phyloP scores from a whole-genome alignment of 2,113 vertebrate genomes.

The Eidolon helvum region DNA sequence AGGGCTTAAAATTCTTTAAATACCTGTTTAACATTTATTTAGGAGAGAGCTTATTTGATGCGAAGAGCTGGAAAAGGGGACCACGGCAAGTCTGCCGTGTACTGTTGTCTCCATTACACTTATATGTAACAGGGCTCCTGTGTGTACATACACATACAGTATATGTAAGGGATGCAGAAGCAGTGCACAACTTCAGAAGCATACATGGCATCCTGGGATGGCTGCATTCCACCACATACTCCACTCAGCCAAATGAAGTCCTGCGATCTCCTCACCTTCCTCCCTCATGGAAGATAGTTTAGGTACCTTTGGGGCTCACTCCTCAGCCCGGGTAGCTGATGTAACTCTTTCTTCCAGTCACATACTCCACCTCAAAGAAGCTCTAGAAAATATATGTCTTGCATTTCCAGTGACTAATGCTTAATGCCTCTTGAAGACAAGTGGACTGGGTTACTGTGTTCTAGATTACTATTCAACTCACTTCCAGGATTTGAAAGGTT shows the following conservation, averaged over 20 bases:
- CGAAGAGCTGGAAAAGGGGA: neutral
- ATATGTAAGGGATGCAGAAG: neutral
- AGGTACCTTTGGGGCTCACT: neutral
- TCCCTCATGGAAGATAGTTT: neutral
- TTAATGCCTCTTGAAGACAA: neutral
- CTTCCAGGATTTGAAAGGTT: neutral
- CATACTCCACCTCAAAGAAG: neutral
- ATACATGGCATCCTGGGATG: fast-evolving
- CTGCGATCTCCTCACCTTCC: neutral
- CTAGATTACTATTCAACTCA: neutral
- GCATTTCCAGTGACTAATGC: neutral
- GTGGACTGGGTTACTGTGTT: neutral
- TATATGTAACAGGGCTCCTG: neutral
- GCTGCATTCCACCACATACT: neutral
- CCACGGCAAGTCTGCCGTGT: neutral
- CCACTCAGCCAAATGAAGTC: neutral
- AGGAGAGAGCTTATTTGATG: neutral
- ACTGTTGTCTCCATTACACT: neutral
- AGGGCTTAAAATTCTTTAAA: neutral
- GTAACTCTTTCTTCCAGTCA: neutral
- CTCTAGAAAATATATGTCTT: neutral
- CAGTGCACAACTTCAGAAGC: neutral
- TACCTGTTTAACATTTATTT: neutral
- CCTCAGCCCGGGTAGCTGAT: neutral
- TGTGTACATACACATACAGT: neutral